Percentiles rank a stretch among this genome's conserved stretches.
These are phyloP conservation scores for Lepidurus couesii DNA, from an alignment of 1,140 invertebrate species.

Conservation along the genomic window DNA sequence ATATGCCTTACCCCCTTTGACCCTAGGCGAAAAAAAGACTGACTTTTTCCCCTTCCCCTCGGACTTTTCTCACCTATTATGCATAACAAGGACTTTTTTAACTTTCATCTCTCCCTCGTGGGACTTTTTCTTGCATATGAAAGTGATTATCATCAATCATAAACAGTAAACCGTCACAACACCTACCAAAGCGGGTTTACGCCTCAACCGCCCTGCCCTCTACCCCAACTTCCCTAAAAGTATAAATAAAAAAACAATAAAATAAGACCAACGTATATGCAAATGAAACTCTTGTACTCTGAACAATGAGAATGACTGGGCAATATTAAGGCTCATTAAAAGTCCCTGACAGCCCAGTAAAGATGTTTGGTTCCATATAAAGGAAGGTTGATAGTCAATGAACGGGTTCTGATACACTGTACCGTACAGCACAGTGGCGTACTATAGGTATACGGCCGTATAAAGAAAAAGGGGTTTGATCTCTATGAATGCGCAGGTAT, in stretches of 20 bases:
- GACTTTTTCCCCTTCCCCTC: not conserved
- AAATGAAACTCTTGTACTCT: not conserved
- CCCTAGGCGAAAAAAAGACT: not conserved
- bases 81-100: constrained; percentile 7
- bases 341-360: not conserved
- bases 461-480: too few species aligned
- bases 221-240: too few species aligned
- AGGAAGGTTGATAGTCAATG: too few species aligned
- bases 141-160: constrained; percentile 3
- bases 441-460: too few species aligned
- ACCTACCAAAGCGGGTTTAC: not conserved
- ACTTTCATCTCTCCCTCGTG: not conserved
- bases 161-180: constrained; percentile 1
- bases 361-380: too few species aligned
- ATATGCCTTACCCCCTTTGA: constrained; percentile 1
- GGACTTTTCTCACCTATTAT: not conserved
- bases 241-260: too few species aligned
- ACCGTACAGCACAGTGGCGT: too few species aligned
- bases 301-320: not conserved
- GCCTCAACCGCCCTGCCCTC: too few species aligned
- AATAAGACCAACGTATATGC: not conserved
- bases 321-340: not conserved
- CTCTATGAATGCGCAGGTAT: not conserved
- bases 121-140: not conserved
- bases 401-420: too few species aligned